phyloP scores from a whole-genome alignment of 2,797 vertebrate species.

The Sparus aurata region DNA sequence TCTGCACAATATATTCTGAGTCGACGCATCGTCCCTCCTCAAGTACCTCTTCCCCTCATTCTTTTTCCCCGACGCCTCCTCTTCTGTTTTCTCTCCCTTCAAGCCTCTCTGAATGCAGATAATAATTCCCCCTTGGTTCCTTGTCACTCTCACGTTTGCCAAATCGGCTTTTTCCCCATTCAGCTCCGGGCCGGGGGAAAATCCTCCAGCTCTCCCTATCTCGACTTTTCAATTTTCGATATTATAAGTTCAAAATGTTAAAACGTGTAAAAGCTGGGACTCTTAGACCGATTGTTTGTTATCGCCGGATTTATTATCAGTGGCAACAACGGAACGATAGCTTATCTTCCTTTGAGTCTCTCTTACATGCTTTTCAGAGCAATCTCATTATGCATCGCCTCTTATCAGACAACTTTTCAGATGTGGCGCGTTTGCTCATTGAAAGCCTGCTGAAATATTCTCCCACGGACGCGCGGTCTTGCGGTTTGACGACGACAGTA shows the following conservation, averaged over 20 bases:
- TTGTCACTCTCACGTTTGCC: constrained; percentile 2
- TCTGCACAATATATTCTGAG: constrained; percentile 39
- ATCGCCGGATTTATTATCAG: constrained; percentile 19
- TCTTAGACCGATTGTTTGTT: background rate
- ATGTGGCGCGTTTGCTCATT: background rate
- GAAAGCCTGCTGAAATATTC: constrained; percentile 11
- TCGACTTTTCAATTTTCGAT: background rate
- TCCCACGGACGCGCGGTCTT: background rate
- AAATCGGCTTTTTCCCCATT: background rate
- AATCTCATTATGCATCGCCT: constrained; percentile 42
- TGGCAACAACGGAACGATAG: background rate
- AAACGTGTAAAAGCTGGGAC: background rate
- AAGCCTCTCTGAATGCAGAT: background rate
- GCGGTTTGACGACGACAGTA: background rate
- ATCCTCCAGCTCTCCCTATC: background rate
- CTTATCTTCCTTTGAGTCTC: constrained; percentile 17
- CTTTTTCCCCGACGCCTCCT: constrained; percentile 31
- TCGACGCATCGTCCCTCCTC: constrained; percentile 37
- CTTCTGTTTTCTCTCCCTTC: background rate
- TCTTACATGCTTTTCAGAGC: constrained; percentile 25
- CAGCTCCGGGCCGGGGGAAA: constrained; percentile 2
- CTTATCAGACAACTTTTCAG: constrained; percentile 23
- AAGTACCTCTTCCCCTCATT: constrained; percentile 19
- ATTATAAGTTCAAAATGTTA: constrained; percentile 8
- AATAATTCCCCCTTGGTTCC: constrained; percentile 9